These are phyloP conservation scores for Gephyroberyx darwinii DNA, from an alignment of 2,797 vertebrate species.

Conservation along the genomic window DNA sequence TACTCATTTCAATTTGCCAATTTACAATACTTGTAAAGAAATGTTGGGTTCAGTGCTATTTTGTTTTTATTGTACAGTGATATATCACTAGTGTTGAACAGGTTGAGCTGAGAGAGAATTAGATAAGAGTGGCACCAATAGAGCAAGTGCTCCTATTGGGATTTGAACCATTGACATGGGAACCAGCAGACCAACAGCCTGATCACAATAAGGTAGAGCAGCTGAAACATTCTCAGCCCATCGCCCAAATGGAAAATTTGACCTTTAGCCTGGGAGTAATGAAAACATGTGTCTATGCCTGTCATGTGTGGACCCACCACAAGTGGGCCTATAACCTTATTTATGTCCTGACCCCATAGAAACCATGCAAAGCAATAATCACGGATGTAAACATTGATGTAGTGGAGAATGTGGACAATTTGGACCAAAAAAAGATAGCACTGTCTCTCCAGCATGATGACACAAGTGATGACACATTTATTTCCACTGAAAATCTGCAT, in stretches of 20 bases:
- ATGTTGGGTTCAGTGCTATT: slow-evolving; percentile 44
- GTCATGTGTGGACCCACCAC: no score
- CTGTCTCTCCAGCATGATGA: background rate
- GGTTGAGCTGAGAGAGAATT: slow-evolving; percentile 43
- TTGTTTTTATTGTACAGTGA: slow-evolving; percentile 24
- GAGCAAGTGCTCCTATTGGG: slow-evolving; percentile 14
- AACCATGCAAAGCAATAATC: background rate
- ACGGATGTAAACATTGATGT: background rate
- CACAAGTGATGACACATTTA: no score
- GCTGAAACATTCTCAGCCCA: background rate
- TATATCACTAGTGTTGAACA: slow-evolving; percentile 15
- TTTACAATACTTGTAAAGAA: slow-evolving; percentile 16
- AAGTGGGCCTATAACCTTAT: no score
- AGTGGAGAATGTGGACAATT: no score
- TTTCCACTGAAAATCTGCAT: background rate
- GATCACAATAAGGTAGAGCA: slow-evolving; percentile 18
- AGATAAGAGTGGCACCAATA: slow-evolving; percentile 22
- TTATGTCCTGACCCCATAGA: background rate
- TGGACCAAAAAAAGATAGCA: background rate
- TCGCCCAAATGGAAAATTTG: slow-evolving; percentile 12
- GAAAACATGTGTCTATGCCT: no score
- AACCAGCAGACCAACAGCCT: slow-evolving; percentile 29
- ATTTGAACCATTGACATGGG: slow-evolving; percentile 34
- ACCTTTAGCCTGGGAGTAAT: background rate
- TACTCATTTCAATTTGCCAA: slow-evolving; percentile 43